Base-by-base conservation (phyloP, 1,140 invertebrate species). In the Dendrolimus kikuchii region DNA sequence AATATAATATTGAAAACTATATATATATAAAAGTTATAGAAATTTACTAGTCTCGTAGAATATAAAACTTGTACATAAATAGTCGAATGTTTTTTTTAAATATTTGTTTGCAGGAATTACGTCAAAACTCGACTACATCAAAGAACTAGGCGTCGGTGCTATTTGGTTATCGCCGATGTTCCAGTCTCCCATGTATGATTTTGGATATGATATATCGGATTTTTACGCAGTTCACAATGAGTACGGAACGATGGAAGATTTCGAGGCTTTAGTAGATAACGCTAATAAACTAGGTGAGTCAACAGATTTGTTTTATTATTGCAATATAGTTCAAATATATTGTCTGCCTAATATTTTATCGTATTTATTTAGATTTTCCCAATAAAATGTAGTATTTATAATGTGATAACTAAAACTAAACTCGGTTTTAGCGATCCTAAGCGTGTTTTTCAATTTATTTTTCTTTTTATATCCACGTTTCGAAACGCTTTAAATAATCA, bases 101-200 rank as follows among this genome's bases (percentile, higher is more conserved):
- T 23, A 23, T 23, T 23, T 23, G 47, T 57, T 23, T 80, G 60
- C 73, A 87, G 89, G 88, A 40, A 89, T 89, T 40, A 88, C 87
- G 6, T 76, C 71, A 50, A 88, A 87, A 38, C 64, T 90, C 52
- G 63, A 81, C n/a, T 88, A 90, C 55, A 69, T 90, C 5, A 89
- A 88, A 66, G 88, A 89, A 54, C 64, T 89, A 41, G 89, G 89
- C 38, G 82, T 90, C 7, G 86, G 88, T 4, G 90, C 88, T 5
- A 88, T 91, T 74, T 94, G 92, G 91, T 61, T 96, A 0, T 93
- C 92, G 9, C 92, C 92, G 2, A 90, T 95, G 51, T 94, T 90
- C 64, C 86, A 89, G 51, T 92, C 91, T 7, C 91, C 91, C 0
- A 91, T 92, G 88, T 88, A 89, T 4, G 91, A 93, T 67, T 90